Evolutionary conservation across 2,113 vertebrate genomes (phyloP).

Genomic region (Craseonycteris thonglongyai): DNA sequence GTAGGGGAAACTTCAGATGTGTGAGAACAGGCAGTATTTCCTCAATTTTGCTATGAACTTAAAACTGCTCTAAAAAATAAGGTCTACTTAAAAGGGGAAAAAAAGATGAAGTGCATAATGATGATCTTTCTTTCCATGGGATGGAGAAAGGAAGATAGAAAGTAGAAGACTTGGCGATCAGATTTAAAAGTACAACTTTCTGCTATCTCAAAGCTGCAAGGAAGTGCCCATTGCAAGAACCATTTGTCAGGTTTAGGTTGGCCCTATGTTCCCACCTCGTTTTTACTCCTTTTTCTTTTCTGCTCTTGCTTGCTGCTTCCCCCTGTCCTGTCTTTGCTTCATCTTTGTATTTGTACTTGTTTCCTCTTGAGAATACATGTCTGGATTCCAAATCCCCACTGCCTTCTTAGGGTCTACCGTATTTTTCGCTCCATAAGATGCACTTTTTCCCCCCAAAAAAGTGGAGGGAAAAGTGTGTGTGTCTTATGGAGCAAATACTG

Average conservation of each 20-base stretch:
- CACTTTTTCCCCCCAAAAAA: too few relatives aligned
- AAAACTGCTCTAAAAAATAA: neutral
- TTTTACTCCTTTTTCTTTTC: neutral
- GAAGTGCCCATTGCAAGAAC: neutral
- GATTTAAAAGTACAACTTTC: neutral
- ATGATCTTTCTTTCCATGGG: neutral
- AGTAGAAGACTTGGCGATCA: neutral
- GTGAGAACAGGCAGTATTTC: accelerated
- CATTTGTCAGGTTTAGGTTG: neutral
- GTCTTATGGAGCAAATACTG: too few relatives aligned
- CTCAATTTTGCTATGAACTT: neutral
- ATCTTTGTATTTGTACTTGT: neutral
- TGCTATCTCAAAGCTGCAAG: neutral
- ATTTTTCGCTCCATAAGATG: too few relatives aligned
- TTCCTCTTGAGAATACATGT: neutral
- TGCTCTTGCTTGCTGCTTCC: neutral
- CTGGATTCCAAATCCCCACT: neutral
- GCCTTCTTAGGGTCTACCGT: neutral
- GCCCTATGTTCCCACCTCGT: too few relatives aligned
- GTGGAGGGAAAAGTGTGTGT: too few relatives aligned
- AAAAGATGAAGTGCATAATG: neutral
- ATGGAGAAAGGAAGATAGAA: neutral
- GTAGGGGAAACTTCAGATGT: neutral
- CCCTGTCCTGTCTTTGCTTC: neutral
- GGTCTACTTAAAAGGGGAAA: neutral